A percentile compares a stretch with the other conserved stretches of the same genome.
Evolutionary conservation across 1,140 invertebrate genomes (phyloP).

Genomic region (Lasaia peninsularis): DNA sequence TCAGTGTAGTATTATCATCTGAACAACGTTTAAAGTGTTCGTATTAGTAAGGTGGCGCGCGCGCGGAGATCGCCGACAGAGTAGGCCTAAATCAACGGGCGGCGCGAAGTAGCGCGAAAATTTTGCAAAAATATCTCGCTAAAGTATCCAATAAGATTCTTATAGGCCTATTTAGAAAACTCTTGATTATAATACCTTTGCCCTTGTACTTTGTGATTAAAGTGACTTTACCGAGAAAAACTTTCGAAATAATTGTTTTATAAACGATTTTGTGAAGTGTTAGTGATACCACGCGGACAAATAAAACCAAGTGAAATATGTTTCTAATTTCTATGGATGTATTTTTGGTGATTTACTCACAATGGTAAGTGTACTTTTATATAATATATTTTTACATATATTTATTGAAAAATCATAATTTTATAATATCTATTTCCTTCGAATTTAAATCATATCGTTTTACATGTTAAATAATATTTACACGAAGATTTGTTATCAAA

Average conservation of each 20-base stretch:
- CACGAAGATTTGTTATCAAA: too few species aligned
- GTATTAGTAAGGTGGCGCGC: conserved; percentile 30
- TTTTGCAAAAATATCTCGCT: conserved; percentile 43
- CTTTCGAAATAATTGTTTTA: conserved; percentile 33
- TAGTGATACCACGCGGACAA: conserved; percentile 26
- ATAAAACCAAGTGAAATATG: conserved; percentile 24
- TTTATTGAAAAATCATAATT: neutral
- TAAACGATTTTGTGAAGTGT: conserved; percentile 42
- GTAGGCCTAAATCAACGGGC: conserved; percentile 57
- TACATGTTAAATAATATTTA: neutral
- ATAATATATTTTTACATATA: conserved; percentile 17
- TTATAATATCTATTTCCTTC: neutral
- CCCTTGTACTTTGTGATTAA: conserved; percentile 38
- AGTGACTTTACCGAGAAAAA: conserved; percentile 30
- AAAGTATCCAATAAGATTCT: conserved; percentile 58
- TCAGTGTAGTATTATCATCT: conserved; percentile 35
- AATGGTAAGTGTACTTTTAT: conserved; percentile 39
- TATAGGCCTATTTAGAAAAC: conserved; percentile 57
- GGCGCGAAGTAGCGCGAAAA: conserved; percentile 43
- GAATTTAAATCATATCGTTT: neutral
- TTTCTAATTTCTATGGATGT: conserved; percentile 33
- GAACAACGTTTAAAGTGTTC: conserved; percentile 31
- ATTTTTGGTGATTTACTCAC: conserved; percentile 15
- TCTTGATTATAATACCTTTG: conserved; percentile 24
- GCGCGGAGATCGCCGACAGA: conserved; percentile 28